A percentile compares a stretch with the other conserved stretches of the same genome.
phyloP scores from a whole-genome alignment of 2,888 invertebrate species.

The Tillus elongatus region DNA sequence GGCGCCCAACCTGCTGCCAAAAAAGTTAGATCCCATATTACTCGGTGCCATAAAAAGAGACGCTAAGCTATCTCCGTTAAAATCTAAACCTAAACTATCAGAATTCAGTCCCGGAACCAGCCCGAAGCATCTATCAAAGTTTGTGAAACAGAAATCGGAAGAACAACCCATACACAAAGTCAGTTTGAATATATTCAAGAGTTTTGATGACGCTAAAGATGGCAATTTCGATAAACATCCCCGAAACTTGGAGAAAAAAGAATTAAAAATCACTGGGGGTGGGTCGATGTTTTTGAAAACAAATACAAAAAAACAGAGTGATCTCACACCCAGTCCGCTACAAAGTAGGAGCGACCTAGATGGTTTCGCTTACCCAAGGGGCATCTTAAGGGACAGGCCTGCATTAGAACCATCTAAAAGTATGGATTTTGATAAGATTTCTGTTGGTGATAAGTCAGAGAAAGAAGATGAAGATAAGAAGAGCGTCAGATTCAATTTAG shows the following conservation, averaged over 20 bases:
- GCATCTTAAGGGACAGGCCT: slow-evolving; percentile 56
- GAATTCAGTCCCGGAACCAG: slow-evolving; percentile 21
- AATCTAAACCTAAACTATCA: slow-evolving; percentile 27
- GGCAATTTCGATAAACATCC: slow-evolving; percentile 6
- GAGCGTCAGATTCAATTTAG: slow-evolving; percentile 60
- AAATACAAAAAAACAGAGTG: slow-evolving; percentile 18
- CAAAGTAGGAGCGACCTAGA: slow-evolving; percentile 21
- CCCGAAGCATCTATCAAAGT: slow-evolving; percentile 30
- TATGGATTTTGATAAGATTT: slow-evolving; percentile 32
- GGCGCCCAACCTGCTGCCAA: slow-evolving; percentile 21
- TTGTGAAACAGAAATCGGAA: slow-evolving; percentile 37
- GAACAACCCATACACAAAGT: slow-evolving; percentile 33
- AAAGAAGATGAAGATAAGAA: slow-evolving; percentile 65
- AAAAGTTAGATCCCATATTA: slow-evolving; percentile 28
- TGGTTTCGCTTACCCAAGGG: slow-evolving; percentile 41
- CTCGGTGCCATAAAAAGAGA: slow-evolving; percentile 40
- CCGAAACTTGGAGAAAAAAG: slow-evolving; percentile 22
- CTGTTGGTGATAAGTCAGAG: no score
- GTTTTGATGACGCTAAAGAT: slow-evolving; percentile 39
- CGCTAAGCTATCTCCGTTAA: slow-evolving; percentile 41
- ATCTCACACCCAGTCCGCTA: slow-evolving; percentile 14
- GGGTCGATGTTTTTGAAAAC: slow-evolving; percentile 58
- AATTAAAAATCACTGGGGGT: slow-evolving; percentile 43
- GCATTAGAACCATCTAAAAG: slow-evolving; percentile 33
- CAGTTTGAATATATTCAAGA: slow-evolving; percentile 31